Conservation (phyloP, 2,888 invertebrate species). For the Congeria kusceri region DNA sequence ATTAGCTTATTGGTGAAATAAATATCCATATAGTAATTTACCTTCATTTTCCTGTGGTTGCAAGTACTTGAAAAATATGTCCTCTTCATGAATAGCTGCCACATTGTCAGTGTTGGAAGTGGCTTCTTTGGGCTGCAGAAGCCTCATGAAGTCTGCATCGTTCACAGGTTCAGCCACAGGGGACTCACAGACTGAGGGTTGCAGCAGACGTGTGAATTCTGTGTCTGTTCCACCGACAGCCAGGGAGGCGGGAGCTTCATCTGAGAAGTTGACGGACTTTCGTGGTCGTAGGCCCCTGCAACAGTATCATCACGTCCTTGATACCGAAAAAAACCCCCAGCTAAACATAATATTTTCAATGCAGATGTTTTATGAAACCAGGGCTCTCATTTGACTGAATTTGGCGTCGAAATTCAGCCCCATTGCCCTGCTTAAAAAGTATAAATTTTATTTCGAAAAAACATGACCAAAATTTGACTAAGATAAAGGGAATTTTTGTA, state of each 20-base stretch:
- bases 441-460: no score
- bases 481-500: no score
- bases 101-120: not conserved
- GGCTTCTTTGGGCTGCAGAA: conserved; percentile 15
- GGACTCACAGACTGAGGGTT: conserved; percentile 17
- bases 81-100: conserved; percentile 11
- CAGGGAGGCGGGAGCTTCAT: conserved; percentile 16
- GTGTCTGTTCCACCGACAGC: conserved; percentile 27
- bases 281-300: conserved; percentile 57
- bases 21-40: no score
- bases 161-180: conserved; percentile 4
- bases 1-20: no score
- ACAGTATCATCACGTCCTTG: no score
- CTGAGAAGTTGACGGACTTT: conserved; percentile 60
- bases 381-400: no score
- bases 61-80: conserved; percentile 58
- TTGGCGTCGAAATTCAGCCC: no score
- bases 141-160: conserved; percentile 12
- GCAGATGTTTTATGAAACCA: no score
- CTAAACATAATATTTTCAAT: no score
- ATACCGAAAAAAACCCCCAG: no score
- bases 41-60: conserved; percentile 13
- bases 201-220: conserved; percentile 35
- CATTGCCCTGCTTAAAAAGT: no score
- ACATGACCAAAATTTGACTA: no score